These are phyloP conservation scores for Serrognathus titanus DNA, from an alignment of 2,888 invertebrate species.

Conservation along the genomic window DNA sequence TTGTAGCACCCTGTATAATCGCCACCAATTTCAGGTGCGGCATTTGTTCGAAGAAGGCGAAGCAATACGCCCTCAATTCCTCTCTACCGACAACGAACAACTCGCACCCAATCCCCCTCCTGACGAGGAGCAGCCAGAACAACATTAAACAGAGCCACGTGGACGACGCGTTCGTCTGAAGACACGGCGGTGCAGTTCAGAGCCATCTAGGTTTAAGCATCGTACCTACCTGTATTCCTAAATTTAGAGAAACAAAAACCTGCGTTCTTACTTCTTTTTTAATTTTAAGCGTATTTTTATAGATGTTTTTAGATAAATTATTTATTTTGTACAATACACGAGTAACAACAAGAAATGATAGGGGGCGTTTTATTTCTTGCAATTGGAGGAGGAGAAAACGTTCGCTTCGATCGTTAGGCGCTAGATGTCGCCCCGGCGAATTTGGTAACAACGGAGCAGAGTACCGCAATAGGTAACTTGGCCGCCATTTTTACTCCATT, in stretches of 20 bases:
- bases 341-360: too few species aligned
- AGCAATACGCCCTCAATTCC: slow-evolving; percentile 51
- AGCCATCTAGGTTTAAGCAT: background rate
- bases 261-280: slow-evolving; percentile 8
- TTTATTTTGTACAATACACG: slow-evolving; percentile 7
- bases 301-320: slow-evolving; percentile 5
- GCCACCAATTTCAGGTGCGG: slow-evolving; percentile 47
- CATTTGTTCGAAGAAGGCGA: slow-evolving; percentile 50
- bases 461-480: too few species aligned
- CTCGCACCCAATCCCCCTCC: slow-evolving; percentile 36
- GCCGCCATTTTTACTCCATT: too few species aligned
- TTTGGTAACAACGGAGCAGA: too few species aligned
- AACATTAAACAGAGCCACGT: slow-evolving; percentile 25
- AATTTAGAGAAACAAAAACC: background rate
- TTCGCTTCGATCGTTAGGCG: too few species aligned
- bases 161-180: slow-evolving; percentile 30
- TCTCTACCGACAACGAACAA: slow-evolving; percentile 37
- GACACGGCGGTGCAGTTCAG: too few species aligned
- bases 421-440: too few species aligned
- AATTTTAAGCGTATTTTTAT: slow-evolving; percentile 7
- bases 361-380: too few species aligned
- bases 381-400: too few species aligned
- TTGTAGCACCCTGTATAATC: too few species aligned
- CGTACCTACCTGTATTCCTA: too few species aligned
- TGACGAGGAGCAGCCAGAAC: slow-evolving; percentile 30